Percentiles rank a stretch among this genome's conserved stretches.
These are phyloP conservation scores for Hyppa rectilinea DNA, from an alignment of 2,888 invertebrate genomes.

Conservation along the genomic window DNA sequence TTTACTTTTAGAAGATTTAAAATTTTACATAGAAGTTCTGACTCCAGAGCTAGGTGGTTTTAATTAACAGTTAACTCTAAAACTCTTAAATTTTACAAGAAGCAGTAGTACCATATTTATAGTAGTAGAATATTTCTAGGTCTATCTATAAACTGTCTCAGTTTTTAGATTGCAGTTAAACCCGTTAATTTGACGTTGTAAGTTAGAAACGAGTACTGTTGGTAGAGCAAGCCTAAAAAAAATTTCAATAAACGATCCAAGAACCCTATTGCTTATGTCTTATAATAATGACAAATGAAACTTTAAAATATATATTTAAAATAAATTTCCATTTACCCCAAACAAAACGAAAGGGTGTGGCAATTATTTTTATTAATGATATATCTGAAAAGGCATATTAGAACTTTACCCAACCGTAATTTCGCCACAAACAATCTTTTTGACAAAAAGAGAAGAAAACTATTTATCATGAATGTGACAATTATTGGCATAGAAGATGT, in stretches of 20 bases:
- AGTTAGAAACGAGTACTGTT: neutral
- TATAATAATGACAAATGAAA: slow-evolving; percentile 45
- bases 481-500: slow-evolving; percentile 71
- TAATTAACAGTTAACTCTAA: neutral
- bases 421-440: slow-evolving; percentile 83
- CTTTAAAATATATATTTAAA: slow-evolving; percentile 16
- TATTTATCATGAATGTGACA: slow-evolving; percentile 81
- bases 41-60: no score
- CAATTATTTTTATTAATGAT: slow-evolving; percentile 70
- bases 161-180: neutral
- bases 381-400: slow-evolving; percentile 66
- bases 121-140: no score
- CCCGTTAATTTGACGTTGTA: neutral
- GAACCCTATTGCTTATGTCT: slow-evolving; percentile 5
- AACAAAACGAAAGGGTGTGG: slow-evolving; percentile 79
- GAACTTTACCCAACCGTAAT: slow-evolving; percentile 78
- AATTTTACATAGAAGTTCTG: no score
- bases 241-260: neutral
- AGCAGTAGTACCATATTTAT: neutral
- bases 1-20: no score
- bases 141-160: neutral
- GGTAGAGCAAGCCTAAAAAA: neutral
- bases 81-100: neutral
- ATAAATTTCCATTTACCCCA: slow-evolving; percentile 58
- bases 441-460: slow-evolving; percentile 68